A percentile compares a stretch with the other conserved stretches of the same genome.
Evolutionary conservation across 2,888 invertebrate species (phyloP).

Genomic region (Rhaphigaster nebulosa): DNA sequence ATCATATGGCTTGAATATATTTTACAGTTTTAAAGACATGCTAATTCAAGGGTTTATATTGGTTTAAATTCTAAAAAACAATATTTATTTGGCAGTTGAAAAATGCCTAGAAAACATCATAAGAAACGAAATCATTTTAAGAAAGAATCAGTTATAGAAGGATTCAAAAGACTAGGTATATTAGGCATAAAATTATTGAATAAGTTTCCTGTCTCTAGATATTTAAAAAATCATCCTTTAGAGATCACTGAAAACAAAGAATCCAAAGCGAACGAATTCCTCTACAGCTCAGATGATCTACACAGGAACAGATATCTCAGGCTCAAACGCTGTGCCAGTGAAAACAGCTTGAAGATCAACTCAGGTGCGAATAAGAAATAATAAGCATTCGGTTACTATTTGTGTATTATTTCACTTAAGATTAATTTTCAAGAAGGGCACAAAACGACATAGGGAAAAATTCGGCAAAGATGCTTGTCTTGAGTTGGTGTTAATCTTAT

Average conservation of each 20-base stretch:
- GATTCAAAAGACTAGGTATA: constrained; percentile 30
- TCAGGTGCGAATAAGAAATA: constrained; percentile 34
- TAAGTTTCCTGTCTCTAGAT: constrained; percentile 7
- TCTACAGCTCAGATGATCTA: not conserved
- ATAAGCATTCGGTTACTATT: not conserved
- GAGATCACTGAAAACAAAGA: constrained; percentile 32
- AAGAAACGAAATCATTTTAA: constrained; percentile 41
- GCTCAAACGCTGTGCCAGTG: constrained; percentile 40
- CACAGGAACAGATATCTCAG: constrained; percentile 22
- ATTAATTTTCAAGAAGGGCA: not conserved
- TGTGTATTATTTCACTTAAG: not conserved
- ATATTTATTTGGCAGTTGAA: constrained; percentile 13
- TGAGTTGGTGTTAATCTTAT: not conserved
- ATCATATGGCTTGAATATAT: constrained; percentile 10
- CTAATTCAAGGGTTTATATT: not conserved
- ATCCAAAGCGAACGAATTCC: not conserved
- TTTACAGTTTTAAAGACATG: constrained; percentile 12
- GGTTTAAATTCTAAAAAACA: constrained; percentile 31
- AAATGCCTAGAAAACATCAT: constrained; percentile 40
- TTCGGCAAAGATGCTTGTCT: not conserved
- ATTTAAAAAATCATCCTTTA: constrained; percentile 42
- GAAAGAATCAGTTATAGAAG: constrained; percentile 47
- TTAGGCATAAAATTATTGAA: constrained; percentile 29
- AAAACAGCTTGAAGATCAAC: constrained; percentile 46
- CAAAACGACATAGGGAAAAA: not conserved